phyloP scores from a whole-genome alignment of 2,888 invertebrate species.

The Chymomyza amoena region DNA sequence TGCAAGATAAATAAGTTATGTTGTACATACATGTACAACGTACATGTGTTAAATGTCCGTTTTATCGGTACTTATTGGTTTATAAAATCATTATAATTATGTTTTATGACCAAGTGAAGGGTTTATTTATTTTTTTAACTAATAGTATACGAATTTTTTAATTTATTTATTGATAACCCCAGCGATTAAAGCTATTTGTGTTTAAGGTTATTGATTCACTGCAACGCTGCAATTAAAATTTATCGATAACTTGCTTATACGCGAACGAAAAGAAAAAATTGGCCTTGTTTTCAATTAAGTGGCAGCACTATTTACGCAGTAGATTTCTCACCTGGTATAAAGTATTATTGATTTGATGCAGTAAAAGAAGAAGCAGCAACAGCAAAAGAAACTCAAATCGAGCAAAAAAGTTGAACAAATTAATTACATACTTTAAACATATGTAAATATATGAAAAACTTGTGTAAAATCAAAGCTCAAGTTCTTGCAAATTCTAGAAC shows the following conservation, averaged over 20 bases:
- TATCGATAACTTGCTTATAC: background rate
- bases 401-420: slow-evolving; percentile 33
- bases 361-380: slow-evolving; percentile 46
- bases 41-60: no score
- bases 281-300: background rate
- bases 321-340: background rate
- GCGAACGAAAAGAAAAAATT: no score
- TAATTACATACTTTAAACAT: slow-evolving; percentile 32
- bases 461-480: background rate
- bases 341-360: slow-evolving; percentile 56
- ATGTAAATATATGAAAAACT: slow-evolving; percentile 13
- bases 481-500: slow-evolving; percentile 7
- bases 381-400: slow-evolving; percentile 67
- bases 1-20: no score
- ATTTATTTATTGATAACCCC: no score
- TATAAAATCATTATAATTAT: no score
- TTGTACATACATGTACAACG: no score
- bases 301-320: background rate
- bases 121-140: no score
- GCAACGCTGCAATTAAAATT: background rate
- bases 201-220: background rate
- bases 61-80: no score
- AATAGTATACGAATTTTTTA: no score
- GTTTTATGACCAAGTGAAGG: no score
- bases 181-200: no score